phyloP scores from a whole-genome alignment of 2,113 vertebrate genomes.

The Chelonoidis abingdonii region DNA sequence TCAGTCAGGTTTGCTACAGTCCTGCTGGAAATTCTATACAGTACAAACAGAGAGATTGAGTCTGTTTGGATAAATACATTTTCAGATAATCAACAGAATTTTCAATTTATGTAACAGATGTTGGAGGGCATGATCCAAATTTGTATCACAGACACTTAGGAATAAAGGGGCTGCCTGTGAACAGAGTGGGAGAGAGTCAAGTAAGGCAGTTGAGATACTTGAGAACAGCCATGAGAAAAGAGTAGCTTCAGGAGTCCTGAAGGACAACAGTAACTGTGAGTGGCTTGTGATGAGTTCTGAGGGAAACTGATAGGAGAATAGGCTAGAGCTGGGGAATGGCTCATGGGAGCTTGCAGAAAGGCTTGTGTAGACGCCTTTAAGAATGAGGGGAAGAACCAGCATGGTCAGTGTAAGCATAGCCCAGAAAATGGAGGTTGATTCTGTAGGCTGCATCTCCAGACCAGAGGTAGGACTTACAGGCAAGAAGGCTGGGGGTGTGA shows the following conservation, averaged over 20 bases:
- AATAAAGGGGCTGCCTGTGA: not conserved
- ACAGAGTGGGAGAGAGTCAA: not conserved
- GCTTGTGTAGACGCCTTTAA: not conserved
- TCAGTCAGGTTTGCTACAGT: constrained; percentile 3
- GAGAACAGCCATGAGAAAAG: not conserved
- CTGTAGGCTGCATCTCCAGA: not conserved
- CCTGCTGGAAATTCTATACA: not conserved
- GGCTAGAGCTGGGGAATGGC: not conserved
- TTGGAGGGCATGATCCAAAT: constrained; percentile 68
- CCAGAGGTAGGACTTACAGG: not conserved
- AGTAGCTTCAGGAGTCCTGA: not conserved
- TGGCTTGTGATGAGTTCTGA: not conserved
- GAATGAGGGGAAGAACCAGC: not conserved
- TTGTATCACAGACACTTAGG: constrained; percentile 34
- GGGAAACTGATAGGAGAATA: not conserved
- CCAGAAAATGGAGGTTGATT: not conserved
- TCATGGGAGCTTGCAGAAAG: not conserved
- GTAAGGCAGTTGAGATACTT: not conserved
- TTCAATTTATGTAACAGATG: constrained; percentile 57
- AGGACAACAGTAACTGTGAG: not conserved
- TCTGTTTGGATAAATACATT: constrained; percentile 56
- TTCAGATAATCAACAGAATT: constrained; percentile 48
- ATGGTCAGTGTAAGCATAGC: not conserved
- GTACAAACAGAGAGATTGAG: constrained; percentile 13
- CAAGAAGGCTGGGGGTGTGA: not conserved